Evolutionary conservation across 2,113 vertebrate genomes (phyloP).

Genomic region (Colossoma macropomum): DNA sequence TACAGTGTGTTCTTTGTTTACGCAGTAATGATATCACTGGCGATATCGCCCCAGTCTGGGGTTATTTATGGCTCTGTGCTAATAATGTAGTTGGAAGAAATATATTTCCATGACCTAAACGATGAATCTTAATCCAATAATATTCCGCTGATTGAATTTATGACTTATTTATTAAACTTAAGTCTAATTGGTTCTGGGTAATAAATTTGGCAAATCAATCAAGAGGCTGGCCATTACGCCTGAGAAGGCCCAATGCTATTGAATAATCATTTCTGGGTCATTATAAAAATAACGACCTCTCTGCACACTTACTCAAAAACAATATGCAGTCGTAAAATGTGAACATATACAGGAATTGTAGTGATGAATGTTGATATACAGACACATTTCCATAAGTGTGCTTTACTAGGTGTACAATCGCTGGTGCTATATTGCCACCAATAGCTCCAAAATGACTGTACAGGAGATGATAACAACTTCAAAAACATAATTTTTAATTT

Average conservation of each 20-base stretch:
- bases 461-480: no score
- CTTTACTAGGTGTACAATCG: not conserved
- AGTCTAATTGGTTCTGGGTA: conserved; percentile 78
- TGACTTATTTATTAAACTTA: conserved; percentile 81
- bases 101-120: conserved; percentile 67
- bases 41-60: conserved; percentile 32
- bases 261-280: conserved; percentile 26
- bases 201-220: conserved; percentile 78
- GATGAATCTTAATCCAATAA: conserved; percentile 74
- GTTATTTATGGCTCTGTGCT: conserved; percentile 63
- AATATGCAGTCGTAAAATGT: not conserved
- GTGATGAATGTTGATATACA: not conserved
- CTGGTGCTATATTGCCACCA: not conserved
- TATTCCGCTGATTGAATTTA: conserved; percentile 73
- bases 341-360: not conserved
- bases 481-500: no score
- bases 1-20: conserved; percentile 56
- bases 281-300: conserved; percentile 40
- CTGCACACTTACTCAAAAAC: conserved; percentile 14
- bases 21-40: conserved; percentile 41
- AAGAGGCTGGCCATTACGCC: conserved; percentile 51
- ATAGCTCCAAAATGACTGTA: no score
- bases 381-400: not conserved
- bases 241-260: conserved; percentile 36
- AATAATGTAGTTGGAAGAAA: conserved; percentile 63